Base-by-base conservation (phyloP, 2,888 invertebrate species). In the Agelastica alni region DNA sequence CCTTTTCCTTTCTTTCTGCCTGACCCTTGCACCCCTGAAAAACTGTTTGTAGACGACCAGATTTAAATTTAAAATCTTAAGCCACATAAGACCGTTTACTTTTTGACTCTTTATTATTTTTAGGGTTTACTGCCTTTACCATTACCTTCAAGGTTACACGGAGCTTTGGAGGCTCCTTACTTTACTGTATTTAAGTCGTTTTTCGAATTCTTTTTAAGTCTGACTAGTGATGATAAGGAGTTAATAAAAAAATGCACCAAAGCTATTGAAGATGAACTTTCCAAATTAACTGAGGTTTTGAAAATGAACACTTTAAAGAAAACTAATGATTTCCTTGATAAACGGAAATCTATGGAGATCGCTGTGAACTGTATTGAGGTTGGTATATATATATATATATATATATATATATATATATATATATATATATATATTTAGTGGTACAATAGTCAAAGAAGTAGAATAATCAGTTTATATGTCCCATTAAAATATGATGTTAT, bases 311-410 rank as follows among this genome's bases (percentile, higher is more conserved):
- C 76, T 56, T 70, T 75, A 7, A 70, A 72, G 49, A 65, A 75
- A 58, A 70, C 77, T 4, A 64, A 75, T 5, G 72, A 79, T 59
- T 66, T 80, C 52, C 72, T 64, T 70, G 66, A 68, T 63, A 54
- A 78, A 72, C 72, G 83, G 9, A 79, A 79, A 20, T 73, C 78
- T 3, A 78, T 85, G 60, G 85, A 83, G 66, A 75, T 76, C 22
- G 76, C 84, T 26, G 81, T 84, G 12, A 83, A 84, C 67, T 81
- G 80, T 65, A 75, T 85, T 56, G 87, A 88, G 81, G 87, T 87
- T 47, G 66, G 75, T 53, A 30, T 4, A 10, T n/a, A 13, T 37
- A 28, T 14, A n/a, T n/a, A n/a, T n/a, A n/a, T n/a, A n/a, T n/a
- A n/a, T n/a, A n/a, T n/a, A n/a, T n/a, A n/a, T n/a, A n/a, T n/a